Evolutionary conservation across 2,888 invertebrate genomes (phyloP), one percentile per base, ranked within the genome.

Genomic region (Lordiphosa andalusiaca): DNA sequence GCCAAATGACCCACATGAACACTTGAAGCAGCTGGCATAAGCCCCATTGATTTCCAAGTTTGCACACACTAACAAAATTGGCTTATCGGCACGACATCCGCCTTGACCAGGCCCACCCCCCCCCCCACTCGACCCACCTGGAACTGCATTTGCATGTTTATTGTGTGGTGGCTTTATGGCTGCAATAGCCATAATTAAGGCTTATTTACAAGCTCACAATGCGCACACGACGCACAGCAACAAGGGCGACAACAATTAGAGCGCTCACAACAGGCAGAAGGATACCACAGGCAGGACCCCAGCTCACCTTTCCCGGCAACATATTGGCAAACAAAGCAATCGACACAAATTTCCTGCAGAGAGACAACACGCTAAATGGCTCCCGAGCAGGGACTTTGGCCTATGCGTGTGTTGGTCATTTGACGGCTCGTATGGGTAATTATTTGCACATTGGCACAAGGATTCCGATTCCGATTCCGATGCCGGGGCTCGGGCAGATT

Each of bases 111-210:
- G 30, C 37, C n/a, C n/a, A n/a, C n/a, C n/a, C n/a, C n/a, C n/a
- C n/a, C n/a, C n/a, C 39, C 38, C 19, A 39, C 48, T 53, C 30
- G 30, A 25, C 39, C 38, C 19, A 47, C 48, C 57, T 44, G 44
- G 44, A 67, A 67, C 62, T 68, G 66, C 53, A 77, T 81, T 81
- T 84, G 77, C 77, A 78, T 78, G 82, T 78, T 84, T 81, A 84
- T 71, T 84, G 77, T 84, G 84, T 64, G 84, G 82, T 81, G 73
- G 77, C 84, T 76, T 84, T 78, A 76, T 68, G 77, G 77, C 73
- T 60, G 82, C 77, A 73, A 71, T 76, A 59, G 73, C 82, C 65
- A 78, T 84, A 78, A 78, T 78, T 84, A 84, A 84, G 77, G 84
- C 82, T 84, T 76, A 81, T 73, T 81, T 84, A 73, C 84, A 78